These are phyloP conservation scores for Macropus fuliginosus DNA, from an alignment of 2,797 vertebrate species.

Conservation along the genomic window DNA sequence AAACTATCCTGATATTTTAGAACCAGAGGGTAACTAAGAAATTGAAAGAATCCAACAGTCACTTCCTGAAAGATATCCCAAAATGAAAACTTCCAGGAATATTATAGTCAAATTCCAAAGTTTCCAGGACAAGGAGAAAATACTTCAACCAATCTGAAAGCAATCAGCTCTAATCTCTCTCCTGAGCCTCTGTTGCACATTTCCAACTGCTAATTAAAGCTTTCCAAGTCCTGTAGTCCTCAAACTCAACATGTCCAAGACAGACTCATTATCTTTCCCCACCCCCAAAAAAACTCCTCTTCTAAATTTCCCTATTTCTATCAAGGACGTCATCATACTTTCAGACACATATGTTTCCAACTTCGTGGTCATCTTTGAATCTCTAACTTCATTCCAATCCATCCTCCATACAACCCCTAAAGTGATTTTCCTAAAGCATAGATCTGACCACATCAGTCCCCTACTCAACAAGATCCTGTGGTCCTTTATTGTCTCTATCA, in stretches of 20 bases:
- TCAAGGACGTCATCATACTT: background rate
- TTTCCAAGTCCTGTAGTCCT: background rate
- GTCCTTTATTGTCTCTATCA: background rate
- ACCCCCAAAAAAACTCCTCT: background rate
- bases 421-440: background rate
- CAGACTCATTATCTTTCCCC: background rate
- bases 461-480: background rate
- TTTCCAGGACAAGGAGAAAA: background rate
- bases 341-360: background rate
- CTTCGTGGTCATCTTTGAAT: background rate
- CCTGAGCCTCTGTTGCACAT: background rate
- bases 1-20: background rate
- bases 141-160: background rate
- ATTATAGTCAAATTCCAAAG: background rate
- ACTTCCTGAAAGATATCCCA: too few species aligned
- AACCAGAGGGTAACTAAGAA: background rate
- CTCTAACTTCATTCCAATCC: background rate
- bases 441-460: background rate
- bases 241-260: background rate
- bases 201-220: too few species aligned
- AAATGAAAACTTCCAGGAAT: background rate
- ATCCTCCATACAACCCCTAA: background rate
- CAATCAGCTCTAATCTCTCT: background rate
- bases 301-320: background rate
- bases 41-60: background rate